A percentile compares a stretch with the other conserved stretches of the same genome.
Evolutionary conservation across 2,797 vertebrate genomes (phyloP).

Genomic region (Delichon dasypus): DNA sequence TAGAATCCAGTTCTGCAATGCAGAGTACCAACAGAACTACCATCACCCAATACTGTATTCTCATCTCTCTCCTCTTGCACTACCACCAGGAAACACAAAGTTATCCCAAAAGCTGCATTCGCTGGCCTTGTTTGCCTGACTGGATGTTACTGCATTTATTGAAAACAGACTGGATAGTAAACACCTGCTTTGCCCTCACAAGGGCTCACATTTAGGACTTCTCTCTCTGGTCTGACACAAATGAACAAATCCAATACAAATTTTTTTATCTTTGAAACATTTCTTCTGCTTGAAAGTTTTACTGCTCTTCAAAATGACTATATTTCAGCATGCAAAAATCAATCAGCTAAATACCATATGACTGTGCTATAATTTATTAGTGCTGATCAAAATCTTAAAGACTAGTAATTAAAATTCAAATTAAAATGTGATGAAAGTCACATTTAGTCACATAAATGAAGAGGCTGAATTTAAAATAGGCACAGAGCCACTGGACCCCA

Average conservation of each 20-base stretch:
- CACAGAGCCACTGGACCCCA: neutral
- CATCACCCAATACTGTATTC: neutral
- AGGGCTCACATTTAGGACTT: neutral
- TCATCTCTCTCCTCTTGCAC: neutral
- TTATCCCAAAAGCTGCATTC: neutral
- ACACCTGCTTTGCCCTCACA: neutral
- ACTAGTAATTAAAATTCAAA: constrained; percentile 66
- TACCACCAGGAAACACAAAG: neutral
- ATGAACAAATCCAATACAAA: neutral
- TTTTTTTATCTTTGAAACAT: neutral
- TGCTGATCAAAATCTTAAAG: constrained; percentile 66
- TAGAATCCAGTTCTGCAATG: neutral
- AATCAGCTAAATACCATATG: constrained; percentile 53
- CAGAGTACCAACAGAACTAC: neutral
- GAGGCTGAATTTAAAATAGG: constrained; percentile 46
- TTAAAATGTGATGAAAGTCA: constrained; percentile 64
- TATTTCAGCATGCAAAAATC: constrained; percentile 56
- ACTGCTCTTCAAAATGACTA: constrained; percentile 33
- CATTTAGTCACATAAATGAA: constrained; percentile 50
- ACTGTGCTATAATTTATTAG: constrained; percentile 55
- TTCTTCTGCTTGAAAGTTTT: constrained; percentile 17
- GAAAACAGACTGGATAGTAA: neutral
- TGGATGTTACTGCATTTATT: neutral
- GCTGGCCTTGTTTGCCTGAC: neutral
- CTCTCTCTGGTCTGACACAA: neutral